Evolutionary conservation across 30 jellyfish, hydroid and myxozoan genomes (phyloP).

Genomic region (Chrysaora quinquecirrha): DNA sequence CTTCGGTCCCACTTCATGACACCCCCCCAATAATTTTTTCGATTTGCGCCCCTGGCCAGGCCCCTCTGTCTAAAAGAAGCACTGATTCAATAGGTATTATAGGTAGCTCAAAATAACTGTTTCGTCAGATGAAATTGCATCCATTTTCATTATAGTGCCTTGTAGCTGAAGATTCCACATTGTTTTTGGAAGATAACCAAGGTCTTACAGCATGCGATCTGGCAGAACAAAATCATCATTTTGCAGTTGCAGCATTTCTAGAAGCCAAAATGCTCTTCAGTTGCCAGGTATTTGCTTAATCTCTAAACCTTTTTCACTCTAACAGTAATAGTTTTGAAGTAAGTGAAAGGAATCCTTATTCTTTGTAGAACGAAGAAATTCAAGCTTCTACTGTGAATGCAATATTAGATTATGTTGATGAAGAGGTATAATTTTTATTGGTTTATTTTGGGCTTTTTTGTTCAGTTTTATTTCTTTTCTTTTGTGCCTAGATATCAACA

Average conservation of each 20-base stretch:
- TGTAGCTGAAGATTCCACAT: slow-evolving; percentile 53
- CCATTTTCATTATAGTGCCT: slow-evolving; percentile 45
- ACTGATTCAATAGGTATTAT: no score
- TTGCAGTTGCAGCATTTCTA: slow-evolving; percentile 54
- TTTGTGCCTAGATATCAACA: no score
- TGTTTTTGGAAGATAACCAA: slow-evolving; percentile 49
- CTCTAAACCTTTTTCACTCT: neutral
- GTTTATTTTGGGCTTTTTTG: no score
- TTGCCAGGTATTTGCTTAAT: slow-evolving; percentile 20
- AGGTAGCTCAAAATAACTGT: no score
- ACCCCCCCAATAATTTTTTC: no score
- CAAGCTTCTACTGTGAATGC: neutral
- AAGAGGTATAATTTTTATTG: no score
- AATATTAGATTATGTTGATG: neutral
- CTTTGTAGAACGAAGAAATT: neutral
- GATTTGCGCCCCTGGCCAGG: no score
- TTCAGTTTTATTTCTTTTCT: no score
- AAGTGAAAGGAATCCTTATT: neutral
- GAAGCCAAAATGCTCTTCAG: slow-evolving; percentile 76
- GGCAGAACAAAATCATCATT: slow-evolving; percentile 58
- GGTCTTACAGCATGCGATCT: slow-evolving; percentile 67
- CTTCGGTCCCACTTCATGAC: no score
- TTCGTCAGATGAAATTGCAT: no score
- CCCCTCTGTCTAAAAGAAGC: no score
- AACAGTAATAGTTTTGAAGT: neutral